Conservation (phyloP, 2,888 invertebrate genomes). For the Luffia ferchaultella region DNA sequence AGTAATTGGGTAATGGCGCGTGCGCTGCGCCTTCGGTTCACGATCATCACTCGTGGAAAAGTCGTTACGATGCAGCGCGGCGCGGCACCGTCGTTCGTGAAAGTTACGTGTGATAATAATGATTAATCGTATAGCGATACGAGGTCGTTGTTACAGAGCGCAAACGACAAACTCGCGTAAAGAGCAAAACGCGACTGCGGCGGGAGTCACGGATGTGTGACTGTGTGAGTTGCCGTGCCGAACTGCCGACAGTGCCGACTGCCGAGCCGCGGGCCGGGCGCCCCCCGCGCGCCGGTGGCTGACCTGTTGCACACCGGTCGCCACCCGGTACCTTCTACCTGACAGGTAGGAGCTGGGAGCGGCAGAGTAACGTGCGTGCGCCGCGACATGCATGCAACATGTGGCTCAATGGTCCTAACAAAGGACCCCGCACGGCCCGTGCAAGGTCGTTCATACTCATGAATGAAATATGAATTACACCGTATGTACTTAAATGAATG, state of each 20-base stretch:
- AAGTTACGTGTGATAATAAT: constrained; percentile 24
- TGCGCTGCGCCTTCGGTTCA: constrained; percentile 42
- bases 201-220: constrained; percentile 31
- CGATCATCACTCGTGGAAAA: constrained; percentile 44
- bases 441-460: constrained; percentile 39
- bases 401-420: constrained; percentile 13
- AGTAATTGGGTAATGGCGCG: constrained; percentile 31
- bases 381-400: constrained; percentile 19
- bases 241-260: constrained; percentile 12
- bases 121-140: background rate
- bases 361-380: background rate
- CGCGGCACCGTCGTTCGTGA: constrained; percentile 28
- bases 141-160: constrained; percentile 19
- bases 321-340: background rate
- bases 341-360: background rate
- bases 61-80: constrained; percentile 24
- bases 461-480: constrained; percentile 45
- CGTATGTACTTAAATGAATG: too few relatives aligned
- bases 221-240: constrained; percentile 22
- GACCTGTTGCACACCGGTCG: constrained; percentile 46
- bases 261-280: constrained; percentile 22
- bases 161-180: background rate
- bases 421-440: background rate
- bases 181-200: constrained; percentile 22
- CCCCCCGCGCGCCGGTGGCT: constrained; percentile 51